A percentile compares a stretch with the other conserved stretches of the same genome.
Evolutionary conservation across 2,113 vertebrate genomes (phyloP).

Genomic region (Chascanopsetta lugubris): DNA sequence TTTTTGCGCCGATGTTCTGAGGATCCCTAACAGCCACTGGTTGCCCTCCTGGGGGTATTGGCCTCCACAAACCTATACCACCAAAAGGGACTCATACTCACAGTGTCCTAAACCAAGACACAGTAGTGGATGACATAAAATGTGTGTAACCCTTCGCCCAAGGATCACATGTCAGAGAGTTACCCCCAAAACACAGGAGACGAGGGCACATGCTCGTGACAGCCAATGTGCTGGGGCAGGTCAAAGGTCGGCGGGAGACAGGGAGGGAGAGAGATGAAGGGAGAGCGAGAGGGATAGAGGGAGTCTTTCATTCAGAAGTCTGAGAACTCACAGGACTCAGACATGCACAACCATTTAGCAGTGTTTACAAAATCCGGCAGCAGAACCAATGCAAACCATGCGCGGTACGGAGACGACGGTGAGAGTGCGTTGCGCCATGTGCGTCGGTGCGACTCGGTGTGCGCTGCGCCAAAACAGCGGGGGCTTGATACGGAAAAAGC

Average conservation of each 20-base stretch:
- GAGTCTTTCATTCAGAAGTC: conserved; percentile 61
- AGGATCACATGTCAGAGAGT: conserved; percentile 57
- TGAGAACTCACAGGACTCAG: conserved; percentile 45
- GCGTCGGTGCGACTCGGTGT: conserved; percentile 37
- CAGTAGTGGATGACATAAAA: conserved; percentile 40
- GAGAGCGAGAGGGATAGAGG: conserved; percentile 31
- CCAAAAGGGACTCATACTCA: conserved; percentile 9
- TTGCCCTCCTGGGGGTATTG: no score
- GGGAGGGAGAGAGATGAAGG: conserved; percentile 9
- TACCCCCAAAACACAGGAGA: conserved; percentile 64
- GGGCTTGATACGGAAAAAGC: conserved; percentile 58
- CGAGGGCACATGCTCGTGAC: conserved; percentile 51
- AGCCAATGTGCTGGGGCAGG: conserved; percentile 46
- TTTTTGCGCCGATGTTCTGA: no score
- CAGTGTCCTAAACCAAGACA: conserved; percentile 35
- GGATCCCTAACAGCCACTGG: no score
- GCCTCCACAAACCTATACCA: conserved; percentile 18
- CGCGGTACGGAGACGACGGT: conserved; percentile 39
- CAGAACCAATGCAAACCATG: conserved; percentile 77
- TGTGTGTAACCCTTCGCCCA: conserved; percentile 56
- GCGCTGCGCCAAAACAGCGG: conserved; percentile 48
- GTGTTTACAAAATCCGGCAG: conserved; percentile 75
- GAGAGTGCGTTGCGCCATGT: conserved; percentile 29
- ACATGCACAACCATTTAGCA: conserved; percentile 70
- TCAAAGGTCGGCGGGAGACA: conserved; percentile 48